Percentiles rank a stretch among this genome's conserved stretches.
Conservation (phyloP, 2,113 vertebrate species). For the Pseudorasbora parva region DNA sequence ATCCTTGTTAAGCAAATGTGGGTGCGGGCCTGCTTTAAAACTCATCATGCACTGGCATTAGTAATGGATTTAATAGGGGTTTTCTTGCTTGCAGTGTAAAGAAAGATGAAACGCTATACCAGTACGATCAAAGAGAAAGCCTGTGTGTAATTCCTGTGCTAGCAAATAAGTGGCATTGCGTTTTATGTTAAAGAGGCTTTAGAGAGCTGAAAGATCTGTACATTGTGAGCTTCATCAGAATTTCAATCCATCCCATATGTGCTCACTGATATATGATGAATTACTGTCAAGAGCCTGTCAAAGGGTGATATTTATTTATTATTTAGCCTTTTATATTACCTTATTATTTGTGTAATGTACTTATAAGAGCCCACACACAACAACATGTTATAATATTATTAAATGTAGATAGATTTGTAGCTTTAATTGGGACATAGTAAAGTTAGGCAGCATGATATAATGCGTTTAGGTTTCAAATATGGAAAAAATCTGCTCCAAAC, state of each 20-base stretch:
- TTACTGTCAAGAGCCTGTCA: slow-evolving; percentile 33
- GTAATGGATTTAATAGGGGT: slow-evolving; percentile 2
- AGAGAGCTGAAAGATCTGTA: slow-evolving; percentile 44
- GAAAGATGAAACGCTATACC: slow-evolving; percentile 7
- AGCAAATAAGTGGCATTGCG: slow-evolving; percentile 39
- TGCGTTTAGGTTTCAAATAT: neutral
- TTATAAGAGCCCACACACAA: neutral
- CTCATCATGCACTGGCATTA: neutral
- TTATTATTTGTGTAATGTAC: slow-evolving; percentile 12
- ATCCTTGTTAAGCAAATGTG: neutral
- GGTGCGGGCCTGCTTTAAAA: slow-evolving; percentile 13
- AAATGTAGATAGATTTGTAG: too few relatives aligned
- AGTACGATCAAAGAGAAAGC: slow-evolving; percentile 5
- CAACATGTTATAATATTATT: neutral
- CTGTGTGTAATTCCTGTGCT: slow-evolving; percentile 26
- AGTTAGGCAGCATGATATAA: neutral
- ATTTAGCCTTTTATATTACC: slow-evolving; percentile 31
- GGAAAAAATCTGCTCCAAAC: neutral
- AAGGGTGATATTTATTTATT: slow-evolving; percentile 32
- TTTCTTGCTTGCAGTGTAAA: slow-evolving; percentile 12
- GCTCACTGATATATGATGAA: slow-evolving; percentile 11
- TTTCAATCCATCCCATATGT: slow-evolving; percentile 45
- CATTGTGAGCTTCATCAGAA: slow-evolving; percentile 29
- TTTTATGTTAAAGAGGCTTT: slow-evolving; percentile 37
- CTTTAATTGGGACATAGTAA: neutral